Percentiles rank a stretch among this genome's conserved stretches.
These are phyloP conservation scores for Acromyrmex echinatior DNA, from an alignment of 1,140 invertebrate species.

Conservation along the genomic window DNA sequence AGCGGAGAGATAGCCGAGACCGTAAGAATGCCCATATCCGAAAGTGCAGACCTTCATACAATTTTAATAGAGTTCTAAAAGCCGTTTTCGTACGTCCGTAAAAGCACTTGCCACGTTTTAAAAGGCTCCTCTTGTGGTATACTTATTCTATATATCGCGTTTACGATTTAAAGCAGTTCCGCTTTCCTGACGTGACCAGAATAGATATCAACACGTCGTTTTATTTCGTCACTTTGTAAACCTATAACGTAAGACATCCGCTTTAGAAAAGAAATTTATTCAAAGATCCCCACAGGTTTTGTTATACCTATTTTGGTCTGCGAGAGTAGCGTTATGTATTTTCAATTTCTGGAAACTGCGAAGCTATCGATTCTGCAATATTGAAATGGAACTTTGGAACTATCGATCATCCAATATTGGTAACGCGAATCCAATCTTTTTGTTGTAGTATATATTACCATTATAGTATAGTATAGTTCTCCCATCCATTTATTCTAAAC, in stretches of 20 bases:
- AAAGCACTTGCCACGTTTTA: slow-evolving; percentile 4
- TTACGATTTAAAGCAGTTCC: slow-evolving; percentile 27
- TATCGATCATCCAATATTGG: slow-evolving; percentile 24
- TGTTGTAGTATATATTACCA: not conserved
- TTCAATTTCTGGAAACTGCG: slow-evolving; percentile 4
- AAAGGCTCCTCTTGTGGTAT: not conserved
- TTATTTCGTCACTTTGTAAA: slow-evolving; percentile 15
- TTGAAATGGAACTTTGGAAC: slow-evolving; percentile 34
- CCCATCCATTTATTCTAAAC: not conserved
- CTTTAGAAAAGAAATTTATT: not conserved
- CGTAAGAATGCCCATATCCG: not conserved
- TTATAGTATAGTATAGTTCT: not conserved
- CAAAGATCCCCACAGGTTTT: not conserved
- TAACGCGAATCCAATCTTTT: slow-evolving; percentile 13
- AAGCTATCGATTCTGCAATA: slow-evolving; percentile 9
- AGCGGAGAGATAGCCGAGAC: too few relatives aligned
- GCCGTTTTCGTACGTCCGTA: not conserved
- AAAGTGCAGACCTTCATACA: slow-evolving; percentile 6
- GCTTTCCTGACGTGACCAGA: not conserved
- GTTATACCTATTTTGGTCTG: not conserved
- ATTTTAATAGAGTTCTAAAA: slow-evolving; percentile 43
- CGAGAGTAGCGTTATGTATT: not conserved
- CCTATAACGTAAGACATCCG: not conserved
- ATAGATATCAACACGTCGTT: not conserved
- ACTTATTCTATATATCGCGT: slow-evolving; percentile 2